Evolutionary conservation across 2,113 vertebrate species (phyloP), one percentile per base, ranked within the genome.

Genomic region (Ochotona curzoniae): DNA sequence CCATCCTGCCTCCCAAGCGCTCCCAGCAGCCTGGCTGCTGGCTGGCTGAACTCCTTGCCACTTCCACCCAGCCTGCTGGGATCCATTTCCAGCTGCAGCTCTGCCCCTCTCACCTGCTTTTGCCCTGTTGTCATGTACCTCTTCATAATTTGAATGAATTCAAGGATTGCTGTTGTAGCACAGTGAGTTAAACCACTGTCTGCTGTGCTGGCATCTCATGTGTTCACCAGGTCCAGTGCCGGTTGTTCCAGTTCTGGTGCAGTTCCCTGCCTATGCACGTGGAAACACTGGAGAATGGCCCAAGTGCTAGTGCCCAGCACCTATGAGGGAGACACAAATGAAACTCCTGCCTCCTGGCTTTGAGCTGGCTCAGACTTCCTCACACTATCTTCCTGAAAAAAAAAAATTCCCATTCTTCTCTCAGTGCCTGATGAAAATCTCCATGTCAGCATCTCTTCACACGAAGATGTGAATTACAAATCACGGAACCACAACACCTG

Each of bases 401-500:
- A 82, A 7, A 73, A 47, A 82, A 61, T 76, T 20, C 11, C 25
- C 49, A 14, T 49, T 18, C 28, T 0, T 78, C 14, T 87, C 63
- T 8, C 8, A 4, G 28, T 61, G 17, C 35, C 69, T 60, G 15
- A 0, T 47, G 1, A 20, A 86, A 83, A 86, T 14, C 35, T 89
- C 21, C 67, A n/a, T 75, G 69, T 78, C 14, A 66, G 44, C n/a
- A 63, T 87, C 28, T 23, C 23, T 84, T 83, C 74, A 71, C 63
- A 80, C 30, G 67, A 93, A 94, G 57, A 86, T 67, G 14, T 73
- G 60, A 83, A 71, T 86, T 79, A 69, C 93, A 83, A 63, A 38
- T 64, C 91, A 73, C 0, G 0, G 32, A 60, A 25, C 9, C 82
- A 57, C 47, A 20, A 11, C 13, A 7, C 14, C 0, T 18, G 80